Base-by-base conservation (phyloP, 2,797 vertebrate species). In the Tarsius wallacei region DNA sequence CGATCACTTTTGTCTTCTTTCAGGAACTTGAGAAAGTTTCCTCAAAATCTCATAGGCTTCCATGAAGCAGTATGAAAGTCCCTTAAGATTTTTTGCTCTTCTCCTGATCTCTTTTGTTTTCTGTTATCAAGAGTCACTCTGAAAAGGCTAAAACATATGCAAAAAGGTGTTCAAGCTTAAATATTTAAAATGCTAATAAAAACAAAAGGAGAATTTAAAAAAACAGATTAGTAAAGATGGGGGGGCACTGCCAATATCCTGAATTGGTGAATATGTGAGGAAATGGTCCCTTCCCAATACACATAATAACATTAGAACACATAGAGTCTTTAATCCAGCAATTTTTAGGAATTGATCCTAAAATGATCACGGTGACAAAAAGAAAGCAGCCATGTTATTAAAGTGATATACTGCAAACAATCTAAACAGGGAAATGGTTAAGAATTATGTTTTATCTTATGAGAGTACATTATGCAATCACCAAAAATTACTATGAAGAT, bases 311-410 rank as follows among this genome's bases (percentile, higher is more conserved):
- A 71, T 4, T 36, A 47, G 17, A 49, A 89, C 11, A 68, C 4
- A 61, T 24, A 68, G 1, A 90, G 63, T 1, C n/a, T 93, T 78
- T 55, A 73, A 90, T 36, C 36, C 5, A 36, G 15, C 15, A 70
- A 70, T 6, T 73, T 33, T 21, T 49, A 84, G 64, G 33, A 78
- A 51, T 1, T 42, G 55, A 90, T 68, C 31, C n/a, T 73, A 42
- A 78, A 83, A 89, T 76, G 51, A 88, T 61, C 49, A 66, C 16
- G 59, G 12, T 57, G 49, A 92, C 49, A 74, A 64, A 31, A 95
- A 68, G 21, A 76, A 95, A 91, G 55, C 51, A 87, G 36, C 12
- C 59, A n/a, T 19, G 6, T 33, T 51, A 91, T 64, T 92, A 87
- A 88, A 84, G 16, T 71, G 26, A 92, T 64, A 78, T 90, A 24